Evolutionary conservation across 1,140 invertebrate genomes (phyloP).

Genomic region (Eueides isabella): DNA sequence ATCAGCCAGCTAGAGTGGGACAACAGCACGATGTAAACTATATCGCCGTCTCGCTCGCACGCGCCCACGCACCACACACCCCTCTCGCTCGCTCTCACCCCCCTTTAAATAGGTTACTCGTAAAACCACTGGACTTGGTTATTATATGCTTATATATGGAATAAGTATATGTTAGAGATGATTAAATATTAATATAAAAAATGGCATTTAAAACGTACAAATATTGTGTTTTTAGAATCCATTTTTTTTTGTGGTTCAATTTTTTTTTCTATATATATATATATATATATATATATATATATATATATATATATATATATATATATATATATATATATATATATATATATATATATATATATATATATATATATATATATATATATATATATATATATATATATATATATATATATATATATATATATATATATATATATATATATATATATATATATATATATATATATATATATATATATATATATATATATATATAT

Average conservation of each 20-base stretch:
- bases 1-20: conserved; percentile 88
- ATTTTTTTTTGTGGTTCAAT: not conserved
- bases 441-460: not conserved
- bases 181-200: not conserved
- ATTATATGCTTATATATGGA: not conserved
- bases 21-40: conserved; percentile 86
- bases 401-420: not conserved
- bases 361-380: not conserved
- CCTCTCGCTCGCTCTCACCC: conserved; percentile 9
- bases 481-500: not conserved
- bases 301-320: not conserved
- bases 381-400: not conserved
- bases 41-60: conserved; percentile 49
- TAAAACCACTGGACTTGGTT: conserved; percentile 9
- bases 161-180: not conserved
- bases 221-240: not conserved
- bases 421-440: not conserved
- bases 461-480: not conserved
- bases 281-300: not conserved
- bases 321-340: not conserved
- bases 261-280: not conserved
- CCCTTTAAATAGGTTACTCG: conserved; percentile 11
- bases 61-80: conserved; percentile 29
- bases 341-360: not conserved
- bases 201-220: conserved; percentile 13